Conservation (phyloP, 2,888 invertebrate genomes). For the Therioaphis trifolii region DNA sequence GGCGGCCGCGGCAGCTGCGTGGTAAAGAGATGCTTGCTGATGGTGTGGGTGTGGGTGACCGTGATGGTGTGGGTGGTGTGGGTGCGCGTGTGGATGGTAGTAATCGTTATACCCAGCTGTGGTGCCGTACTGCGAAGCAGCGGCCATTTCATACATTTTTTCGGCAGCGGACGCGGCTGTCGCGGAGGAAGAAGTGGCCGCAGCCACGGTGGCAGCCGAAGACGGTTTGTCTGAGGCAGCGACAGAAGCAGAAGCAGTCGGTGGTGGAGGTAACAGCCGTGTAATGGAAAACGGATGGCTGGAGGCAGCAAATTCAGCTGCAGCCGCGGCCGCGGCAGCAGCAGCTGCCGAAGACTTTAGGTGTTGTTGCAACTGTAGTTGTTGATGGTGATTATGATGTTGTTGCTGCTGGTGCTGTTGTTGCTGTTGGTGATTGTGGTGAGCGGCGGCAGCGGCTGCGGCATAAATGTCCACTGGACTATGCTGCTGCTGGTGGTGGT, state of each 20-base stretch:
- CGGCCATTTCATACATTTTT: conserved; percentile 63
- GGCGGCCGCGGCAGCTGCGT: conserved; percentile 74
- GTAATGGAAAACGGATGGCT: conserved; percentile 96
- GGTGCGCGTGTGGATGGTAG: conserved; percentile 77
- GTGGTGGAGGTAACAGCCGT: conserved; percentile 87
- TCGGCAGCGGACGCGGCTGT: conserved; percentile 68
- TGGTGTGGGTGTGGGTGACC: conserved; percentile 78
- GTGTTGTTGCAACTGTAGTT: conserved; percentile 74
- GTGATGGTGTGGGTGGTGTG: conserved; percentile 83
- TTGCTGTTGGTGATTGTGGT: conserved; percentile 68
- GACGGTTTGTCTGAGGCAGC: conserved; percentile 69
- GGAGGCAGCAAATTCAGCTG: conserved; percentile 82
- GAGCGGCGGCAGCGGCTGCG: conserved; percentile 68
- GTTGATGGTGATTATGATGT: conserved; percentile 70
- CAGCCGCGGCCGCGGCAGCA: conserved; percentile 76
- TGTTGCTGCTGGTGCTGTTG: conserved; percentile 73
- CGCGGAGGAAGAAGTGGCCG: conserved; percentile 16
- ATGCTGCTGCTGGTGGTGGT: conserved; percentile 48
- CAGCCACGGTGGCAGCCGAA: conserved; percentile 42
- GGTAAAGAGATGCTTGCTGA: conserved; percentile 85
- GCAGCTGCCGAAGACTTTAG: conserved; percentile 70
- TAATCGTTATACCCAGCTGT: conserved; percentile 52
- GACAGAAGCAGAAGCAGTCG: conserved; percentile 75
- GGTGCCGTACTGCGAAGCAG: conserved; percentile 56
- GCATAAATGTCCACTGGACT: conserved; percentile 53